These are phyloP conservation scores for Terebella lapidaria DNA, from an alignment of 2,888 invertebrate species.

Conservation along the genomic window DNA sequence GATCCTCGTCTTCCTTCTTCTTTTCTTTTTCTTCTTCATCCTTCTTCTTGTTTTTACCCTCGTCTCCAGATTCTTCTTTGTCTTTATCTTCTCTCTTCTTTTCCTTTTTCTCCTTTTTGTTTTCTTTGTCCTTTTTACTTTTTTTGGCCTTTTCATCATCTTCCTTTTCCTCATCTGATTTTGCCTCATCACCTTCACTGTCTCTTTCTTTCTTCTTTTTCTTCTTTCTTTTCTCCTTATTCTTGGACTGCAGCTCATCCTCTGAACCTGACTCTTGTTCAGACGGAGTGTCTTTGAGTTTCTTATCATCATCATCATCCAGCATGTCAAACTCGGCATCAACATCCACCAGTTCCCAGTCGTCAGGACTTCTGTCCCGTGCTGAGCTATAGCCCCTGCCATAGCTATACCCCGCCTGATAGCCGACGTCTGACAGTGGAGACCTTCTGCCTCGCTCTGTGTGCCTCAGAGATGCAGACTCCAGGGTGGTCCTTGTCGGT, in stretches of 20 bases:
- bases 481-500: no score
- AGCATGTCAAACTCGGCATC: no score
- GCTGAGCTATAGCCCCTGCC: not conserved
- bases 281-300: no score
- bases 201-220: slow-evolving; percentile 5
- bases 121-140: slow-evolving; percentile 2
- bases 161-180: not conserved
- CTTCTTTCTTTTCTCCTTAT: not conserved
- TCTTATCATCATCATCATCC: no score
- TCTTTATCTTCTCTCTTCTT: slow-evolving; percentile 2
- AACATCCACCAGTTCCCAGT: no score
- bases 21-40: not conserved
- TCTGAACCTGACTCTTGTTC: not conserved
- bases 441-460: not conserved
- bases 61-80: not conserved
- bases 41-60: not conserved
- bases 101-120: not conserved
- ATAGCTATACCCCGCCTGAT: not conserved
- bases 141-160: not conserved
- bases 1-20: slow-evolving; percentile 1
- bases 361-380: not conserved
- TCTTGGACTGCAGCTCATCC: not conserved
- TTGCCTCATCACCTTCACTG: not conserved
- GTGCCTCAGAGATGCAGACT: no score
- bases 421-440: not conserved